Evolutionary conservation across 92 coral and sea anemone species (phyloP).

Genomic region (Porites lobata): DNA sequence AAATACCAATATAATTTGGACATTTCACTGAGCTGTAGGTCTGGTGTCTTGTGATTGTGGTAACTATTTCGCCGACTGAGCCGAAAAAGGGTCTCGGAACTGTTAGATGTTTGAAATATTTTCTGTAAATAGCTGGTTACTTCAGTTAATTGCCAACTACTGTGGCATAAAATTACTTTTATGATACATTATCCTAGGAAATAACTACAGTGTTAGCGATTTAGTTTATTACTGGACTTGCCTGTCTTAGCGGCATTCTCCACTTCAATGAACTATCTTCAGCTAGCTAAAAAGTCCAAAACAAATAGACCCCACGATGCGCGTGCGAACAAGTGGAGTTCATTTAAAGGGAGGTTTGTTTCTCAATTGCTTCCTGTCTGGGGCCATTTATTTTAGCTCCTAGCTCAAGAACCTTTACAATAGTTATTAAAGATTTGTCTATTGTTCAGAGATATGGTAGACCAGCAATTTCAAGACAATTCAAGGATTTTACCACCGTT

Average conservation of each 20-base stretch:
- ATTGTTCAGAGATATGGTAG: not conserved
- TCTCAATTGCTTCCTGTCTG: slow-evolving; percentile 42
- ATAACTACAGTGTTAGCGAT: slow-evolving; percentile 1
- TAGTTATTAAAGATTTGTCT: not conserved
- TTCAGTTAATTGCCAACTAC: slow-evolving; percentile 17
- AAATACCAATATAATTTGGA: not conserved
- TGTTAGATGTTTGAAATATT: slow-evolving; percentile 3
- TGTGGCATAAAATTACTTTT: not conserved
- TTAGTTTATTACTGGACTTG: not conserved
- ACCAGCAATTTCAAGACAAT: slow-evolving; percentile 4
- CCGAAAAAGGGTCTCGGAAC: not conserved
- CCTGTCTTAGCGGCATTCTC: not conserved
- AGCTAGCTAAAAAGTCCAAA: not conserved
- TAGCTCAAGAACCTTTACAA: not conserved
- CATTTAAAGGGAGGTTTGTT: not conserved
- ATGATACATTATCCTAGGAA: not conserved
- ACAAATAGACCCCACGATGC: not conserved
- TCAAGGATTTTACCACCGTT: not conserved
- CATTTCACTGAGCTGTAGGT: not conserved
- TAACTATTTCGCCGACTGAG: not conserved
- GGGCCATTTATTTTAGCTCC: not conserved
- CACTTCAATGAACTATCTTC: not conserved
- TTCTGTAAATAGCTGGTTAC: not conserved
- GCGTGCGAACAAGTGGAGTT: not conserved
- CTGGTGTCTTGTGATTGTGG: not conserved